A percentile compares a stretch with the other conserved stretches of the same genome.
phyloP scores from a whole-genome alignment of 2,113 vertebrate species.

The Scolopax mira region DNA sequence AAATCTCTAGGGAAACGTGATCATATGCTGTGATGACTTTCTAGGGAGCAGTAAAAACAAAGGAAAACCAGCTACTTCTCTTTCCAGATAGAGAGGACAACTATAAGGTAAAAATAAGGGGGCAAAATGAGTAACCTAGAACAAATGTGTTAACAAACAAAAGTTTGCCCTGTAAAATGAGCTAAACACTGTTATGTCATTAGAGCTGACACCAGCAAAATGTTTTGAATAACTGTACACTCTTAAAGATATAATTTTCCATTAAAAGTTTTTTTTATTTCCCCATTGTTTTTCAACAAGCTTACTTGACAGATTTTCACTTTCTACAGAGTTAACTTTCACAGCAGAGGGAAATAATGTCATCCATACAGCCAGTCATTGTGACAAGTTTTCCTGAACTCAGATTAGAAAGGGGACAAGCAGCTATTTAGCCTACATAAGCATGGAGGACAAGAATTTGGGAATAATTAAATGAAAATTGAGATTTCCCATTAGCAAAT shows the following conservation, averaged over 20 bases:
- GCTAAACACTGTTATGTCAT: neutral
- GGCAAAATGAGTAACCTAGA: fast-evolving
- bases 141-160: neutral
- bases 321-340: neutral
- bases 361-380: neutral
- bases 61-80: neutral
- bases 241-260: neutral
- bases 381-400: neutral
- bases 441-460: neutral
- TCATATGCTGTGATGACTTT: neutral
- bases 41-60: neutral
- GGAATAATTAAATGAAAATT: neutral
- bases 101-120: neutral
- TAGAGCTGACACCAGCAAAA: neutral
- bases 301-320: neutral
- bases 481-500: neutral
- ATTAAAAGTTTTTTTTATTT: neutral
- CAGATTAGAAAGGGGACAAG: neutral
- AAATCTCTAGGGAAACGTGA: neutral
- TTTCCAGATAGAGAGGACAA: neutral
- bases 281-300: neutral
- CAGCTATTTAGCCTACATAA: neutral
- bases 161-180: neutral
- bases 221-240: neutral
- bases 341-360: neutral